Evolutionary conservation across 2,888 invertebrate species (phyloP), one percentile per base, ranked within the genome.

Genomic region (Himalopsyche anomala): DNA sequence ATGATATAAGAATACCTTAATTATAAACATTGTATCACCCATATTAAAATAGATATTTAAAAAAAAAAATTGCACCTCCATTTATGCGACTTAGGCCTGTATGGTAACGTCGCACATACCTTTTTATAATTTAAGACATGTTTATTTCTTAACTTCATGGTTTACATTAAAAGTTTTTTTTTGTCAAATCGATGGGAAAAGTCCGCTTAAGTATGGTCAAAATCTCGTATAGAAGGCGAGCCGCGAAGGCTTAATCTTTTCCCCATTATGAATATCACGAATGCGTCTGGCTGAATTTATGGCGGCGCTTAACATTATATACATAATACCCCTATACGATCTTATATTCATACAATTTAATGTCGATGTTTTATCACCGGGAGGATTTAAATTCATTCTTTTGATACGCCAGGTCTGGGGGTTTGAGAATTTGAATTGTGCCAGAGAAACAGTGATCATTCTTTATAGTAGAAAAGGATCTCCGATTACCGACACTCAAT

Each of bases 361-460:
- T 86, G 88, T 87, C 69, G 84, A 81, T 83, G 84, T 85, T 87
- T 88, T 87, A 86, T 86, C 85, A 85, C 42, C 69, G 55, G 54
- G 56, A 84, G 79, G 88, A 88, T 87, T 88, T 87, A 87, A 80
- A 88, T 88, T 87, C 87, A 86, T 85, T 83, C 85, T 40, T 85
- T 87, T 84, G 87, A 88, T 86, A 83, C 82, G 87, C 82, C 81
- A 80, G 80, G 19, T 5, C 79, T 81, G 62, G 79, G 45, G 84
- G 84, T 81, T 56, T 56, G 55, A 81, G 83, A 83, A 84, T 83
- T 85, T 83, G 81, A 84, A 82, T 62, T 42, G 82, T 82, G 45
- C 79, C 81, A 83, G 38, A 40, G 81, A 40, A 81, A 40, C n/a
- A 51, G 80, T 38, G 79, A 42, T 38, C 55, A 38, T 82, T 51